Evolutionary conservation across 2,797 vertebrate genomes (phyloP), one percentile per base, ranked within the genome.

Genomic region (Takifugu rubripes): DNA sequence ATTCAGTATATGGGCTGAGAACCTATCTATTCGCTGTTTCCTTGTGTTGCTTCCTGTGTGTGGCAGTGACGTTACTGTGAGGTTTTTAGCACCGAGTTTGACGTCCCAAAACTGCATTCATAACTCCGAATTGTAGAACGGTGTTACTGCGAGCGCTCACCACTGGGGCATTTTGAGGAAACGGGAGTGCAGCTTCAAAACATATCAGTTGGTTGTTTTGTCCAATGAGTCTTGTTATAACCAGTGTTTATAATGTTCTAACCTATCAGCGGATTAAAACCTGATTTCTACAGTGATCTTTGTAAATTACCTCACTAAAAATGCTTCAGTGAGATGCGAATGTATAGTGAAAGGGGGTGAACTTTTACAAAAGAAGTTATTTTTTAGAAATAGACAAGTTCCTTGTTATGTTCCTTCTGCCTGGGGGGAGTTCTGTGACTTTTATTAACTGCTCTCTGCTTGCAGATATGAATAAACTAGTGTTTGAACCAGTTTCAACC

Each of bases 381-480:
- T 66, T 74, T 68, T 54, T 77, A 70, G 63, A 70, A 49, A 52
- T 27, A 17, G 21, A 75, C 31, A 70, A 36, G 69, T 60, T 73
- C 52, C 67, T 69, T 25, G 69, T 78, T 47, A 49, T 1, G 57
- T 74, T 77, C 59, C 52, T 75, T 65, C 56, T 43, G 54, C 64
- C 57, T 66, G 4, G 36, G 66, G 5, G 54, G 61, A 71, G 59
- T 78, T 66, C 5, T 54, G 59, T 69, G 59, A 75, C 51, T 75
- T 78, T 75, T 79, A 57, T 76, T 44, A 57, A 76, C 63, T 70
- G 60, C 71, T 50, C 72, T 47, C 69, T 76, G 67, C 72, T 83
- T 56, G 24, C 73, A 70, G 51, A 74, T 81, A 73, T 87, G 66
- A 88, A 83, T 89, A 89, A 90, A 88, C 51, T 43, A 46, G 61